Conservation (phyloP, 1,140 invertebrate species). For the Drosophila kurseongensis region DNA sequence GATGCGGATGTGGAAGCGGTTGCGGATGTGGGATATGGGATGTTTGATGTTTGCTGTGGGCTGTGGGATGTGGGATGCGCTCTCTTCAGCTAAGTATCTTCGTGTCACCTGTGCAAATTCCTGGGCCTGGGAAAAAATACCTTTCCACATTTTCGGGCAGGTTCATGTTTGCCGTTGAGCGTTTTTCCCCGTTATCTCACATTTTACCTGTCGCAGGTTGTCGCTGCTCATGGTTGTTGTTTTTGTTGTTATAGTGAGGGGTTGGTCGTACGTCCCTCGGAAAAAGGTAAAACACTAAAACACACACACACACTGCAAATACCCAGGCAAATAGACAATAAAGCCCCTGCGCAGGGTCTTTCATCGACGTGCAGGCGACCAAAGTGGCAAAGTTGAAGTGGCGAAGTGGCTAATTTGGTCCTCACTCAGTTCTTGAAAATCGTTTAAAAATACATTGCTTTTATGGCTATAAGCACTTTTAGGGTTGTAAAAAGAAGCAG, state of each 20-base stretch:
- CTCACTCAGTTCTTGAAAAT: not conserved
- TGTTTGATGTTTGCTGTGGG: slow-evolving; percentile 11
- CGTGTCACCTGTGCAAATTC: slow-evolving; percentile 74
- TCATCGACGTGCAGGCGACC: slow-evolving; percentile 38
- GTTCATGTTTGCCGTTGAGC: slow-evolving; percentile 9
- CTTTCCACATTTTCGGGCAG: slow-evolving; percentile 12
- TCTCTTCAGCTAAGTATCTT: slow-evolving; percentile 25
- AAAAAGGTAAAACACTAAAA: slow-evolving; percentile 39
- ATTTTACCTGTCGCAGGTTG: slow-evolving; percentile 69
- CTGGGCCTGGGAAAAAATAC: slow-evolving; percentile 40
- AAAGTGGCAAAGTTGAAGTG: slow-evolving; percentile 29
- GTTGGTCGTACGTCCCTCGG: slow-evolving; percentile 34
- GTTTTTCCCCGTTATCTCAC: slow-evolving; percentile 45
- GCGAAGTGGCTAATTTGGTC: not conserved
- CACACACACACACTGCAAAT: slow-evolving; percentile 3
- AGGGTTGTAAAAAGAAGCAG: too few species aligned
- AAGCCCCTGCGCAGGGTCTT: slow-evolving; percentile 24
- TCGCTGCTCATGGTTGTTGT: slow-evolving; percentile 36
- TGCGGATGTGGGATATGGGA: slow-evolving; percentile 40
- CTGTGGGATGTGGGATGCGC: slow-evolving; percentile 16
- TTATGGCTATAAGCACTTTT: too few species aligned
- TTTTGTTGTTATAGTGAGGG: slow-evolving; percentile 30
- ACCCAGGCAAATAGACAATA: slow-evolving; percentile 23
- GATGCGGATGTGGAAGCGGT: slow-evolving; percentile 35
- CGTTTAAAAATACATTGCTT: not conserved